Conservation (phyloP, 30 jellyfish, hydroid and myxozoan genomes). For the Nemopilema nomurai region DNA sequence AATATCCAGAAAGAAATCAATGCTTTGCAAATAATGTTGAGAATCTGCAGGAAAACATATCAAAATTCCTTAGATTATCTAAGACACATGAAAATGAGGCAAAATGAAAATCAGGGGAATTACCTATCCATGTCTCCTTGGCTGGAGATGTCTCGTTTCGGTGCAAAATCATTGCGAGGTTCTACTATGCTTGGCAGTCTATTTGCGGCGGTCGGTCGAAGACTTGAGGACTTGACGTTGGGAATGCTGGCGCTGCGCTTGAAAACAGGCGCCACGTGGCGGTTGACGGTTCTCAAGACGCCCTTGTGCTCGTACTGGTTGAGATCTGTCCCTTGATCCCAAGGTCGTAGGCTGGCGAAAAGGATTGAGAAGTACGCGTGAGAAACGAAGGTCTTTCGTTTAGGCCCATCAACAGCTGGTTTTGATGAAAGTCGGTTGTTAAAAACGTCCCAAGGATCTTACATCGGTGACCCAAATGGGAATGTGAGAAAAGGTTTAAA, state of each 20-base stretch:
- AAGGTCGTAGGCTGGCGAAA: constrained; percentile 82
- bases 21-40: not conserved
- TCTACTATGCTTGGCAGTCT: constrained; percentile 88
- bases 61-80: not conserved
- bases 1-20: no score
- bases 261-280: constrained; percentile 84
- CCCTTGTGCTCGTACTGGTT: constrained; percentile 90
- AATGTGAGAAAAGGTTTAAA: no score
- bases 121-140: not conserved
- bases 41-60: not conserved
- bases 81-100: not conserved
- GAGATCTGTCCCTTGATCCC: constrained; percentile 95
- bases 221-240: constrained; percentile 38
- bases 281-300: constrained; percentile 77
- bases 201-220: constrained; percentile 6
- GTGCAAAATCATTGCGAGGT: constrained; percentile 59
- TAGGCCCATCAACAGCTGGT: no score
- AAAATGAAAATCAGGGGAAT: not conserved
- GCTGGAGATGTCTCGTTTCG: constrained; percentile 43
- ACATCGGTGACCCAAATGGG: no score
- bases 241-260: constrained; percentile 74
- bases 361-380: no score
- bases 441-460: no score
- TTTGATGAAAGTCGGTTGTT: no score
- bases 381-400: not conserved